Evolutionary conservation across 2,888 invertebrate genomes (phyloP), one percentile per base, ranked within the genome.

Genomic region (Orthonevra nobilis): DNA sequence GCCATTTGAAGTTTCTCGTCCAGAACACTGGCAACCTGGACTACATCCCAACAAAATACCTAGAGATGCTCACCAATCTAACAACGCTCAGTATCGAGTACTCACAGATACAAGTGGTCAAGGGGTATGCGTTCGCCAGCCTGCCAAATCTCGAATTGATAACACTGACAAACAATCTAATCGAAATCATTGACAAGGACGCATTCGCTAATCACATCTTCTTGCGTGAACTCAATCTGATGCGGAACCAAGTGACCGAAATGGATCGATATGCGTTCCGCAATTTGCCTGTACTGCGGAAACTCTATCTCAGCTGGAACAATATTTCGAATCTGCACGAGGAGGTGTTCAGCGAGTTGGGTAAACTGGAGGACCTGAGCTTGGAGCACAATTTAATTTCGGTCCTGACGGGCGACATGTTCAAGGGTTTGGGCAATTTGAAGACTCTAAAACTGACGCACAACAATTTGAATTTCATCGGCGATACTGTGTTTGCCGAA

Each of bases 261-360:
- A 91, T 96, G 60, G 92, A 92, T 83, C 91, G 92, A 54, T 92
- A 93, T 83, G 93, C 93, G 0, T 96, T 96, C 86, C 91, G 92
- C 44, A 92, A 94, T 85, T 86, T 95, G 61, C 95, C 95, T 0
- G 91, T 91, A 61, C 89, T 95, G 81, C 92, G 92, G 83, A 92
- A 94, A 81, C 91, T 98, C 34, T 92, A 92, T 81, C 90, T 98
- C 54, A 95, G 96, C 83, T 94, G 94, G 85, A 98, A 98, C 89
- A 94, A 94, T 86, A 91, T 98, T 82, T 93, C 94, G 75, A 91
- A 92, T 28, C 91, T 97, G 81, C 96, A 96, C 83, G 96, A 96
- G 81, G 94, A 94, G 79, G 94, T 97, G 15, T 96, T 95, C 85
- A 91, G 91, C 83, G 92, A 94, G 82, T 90, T 95, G 86, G 91